Conservation (phyloP, 1,140 invertebrate species). For the Steinernema khuongi region DNA sequence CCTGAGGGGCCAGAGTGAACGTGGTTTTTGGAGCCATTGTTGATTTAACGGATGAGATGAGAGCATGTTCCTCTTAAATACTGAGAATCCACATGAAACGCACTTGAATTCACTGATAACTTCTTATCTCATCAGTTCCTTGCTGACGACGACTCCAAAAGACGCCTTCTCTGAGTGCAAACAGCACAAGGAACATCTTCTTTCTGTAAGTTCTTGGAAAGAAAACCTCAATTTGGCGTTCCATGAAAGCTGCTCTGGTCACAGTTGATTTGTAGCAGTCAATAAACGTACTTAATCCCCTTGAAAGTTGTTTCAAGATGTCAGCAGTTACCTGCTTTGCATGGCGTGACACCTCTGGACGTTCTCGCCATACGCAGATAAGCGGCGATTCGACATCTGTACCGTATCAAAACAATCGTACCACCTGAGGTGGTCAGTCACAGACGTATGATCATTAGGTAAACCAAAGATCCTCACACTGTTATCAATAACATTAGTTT, state of each 20-base stretch:
- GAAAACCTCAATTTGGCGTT: no score
- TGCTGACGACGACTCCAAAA: background rate
- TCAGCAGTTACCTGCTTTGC: background rate
- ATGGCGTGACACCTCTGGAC: background rate
- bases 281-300: no score
- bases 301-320: background rate
- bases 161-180: background rate
- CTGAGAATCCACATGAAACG: background rate
- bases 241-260: no score
- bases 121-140: background rate
- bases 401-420: background rate
- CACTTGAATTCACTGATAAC: background rate
- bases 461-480: background rate
- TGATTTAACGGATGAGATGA: background rate
- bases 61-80: background rate
- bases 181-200: no score
- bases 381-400: background rate
- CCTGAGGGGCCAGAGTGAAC: conserved; percentile 1
- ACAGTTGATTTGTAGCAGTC: no score
- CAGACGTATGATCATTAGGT: background rate
- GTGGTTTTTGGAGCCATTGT: background rate
- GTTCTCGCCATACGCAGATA: background rate
- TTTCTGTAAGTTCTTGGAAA: no score
- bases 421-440: background rate
- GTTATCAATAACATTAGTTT: background rate